Conservation (phyloP, 30 jellyfish, hydroid and myxozoan genomes). For the Haliclystus octoradiatus region DNA sequence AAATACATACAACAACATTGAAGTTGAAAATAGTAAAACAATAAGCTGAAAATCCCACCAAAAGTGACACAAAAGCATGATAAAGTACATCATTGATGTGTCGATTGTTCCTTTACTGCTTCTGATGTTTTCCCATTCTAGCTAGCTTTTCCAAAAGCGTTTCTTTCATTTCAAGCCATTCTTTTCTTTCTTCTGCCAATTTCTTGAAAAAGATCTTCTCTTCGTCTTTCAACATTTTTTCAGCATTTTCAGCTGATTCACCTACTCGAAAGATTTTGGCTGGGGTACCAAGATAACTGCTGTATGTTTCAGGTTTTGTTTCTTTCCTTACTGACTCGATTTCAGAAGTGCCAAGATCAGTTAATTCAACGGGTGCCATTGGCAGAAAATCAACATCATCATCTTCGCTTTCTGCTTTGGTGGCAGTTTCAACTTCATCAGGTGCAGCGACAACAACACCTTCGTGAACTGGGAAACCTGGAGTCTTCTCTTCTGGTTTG, state of each 20-base stretch:
- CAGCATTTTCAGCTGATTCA: conserved; percentile 1
- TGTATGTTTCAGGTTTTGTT: not conserved
- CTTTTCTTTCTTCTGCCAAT: not conserved
- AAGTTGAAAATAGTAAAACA: too few relatives aligned
- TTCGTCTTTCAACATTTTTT: not conserved
- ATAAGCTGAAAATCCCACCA: too few relatives aligned
- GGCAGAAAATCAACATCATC: not conserved
- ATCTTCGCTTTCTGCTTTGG: not conserved
- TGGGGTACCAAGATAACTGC: not conserved
- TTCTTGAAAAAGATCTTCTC: not conserved
- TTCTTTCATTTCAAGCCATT: not conserved
- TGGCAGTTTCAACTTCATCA: not conserved
- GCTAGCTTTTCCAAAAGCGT: not conserved
- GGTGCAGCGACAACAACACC: not conserved
- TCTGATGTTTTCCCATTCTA: not conserved
- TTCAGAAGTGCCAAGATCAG: too few relatives aligned
- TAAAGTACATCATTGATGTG: too few relatives aligned
- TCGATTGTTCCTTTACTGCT: not conserved
- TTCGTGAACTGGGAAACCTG: not conserved
- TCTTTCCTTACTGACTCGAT: not conserved
- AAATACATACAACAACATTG: too few relatives aligned
- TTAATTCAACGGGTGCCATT: not conserved
- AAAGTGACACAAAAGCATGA: too few relatives aligned
- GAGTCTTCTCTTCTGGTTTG: not conserved
- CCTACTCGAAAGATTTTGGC: not conserved